phyloP scores from a whole-genome alignment of 2,888 invertebrate genomes.

The Ochropleura plecta region DNA sequence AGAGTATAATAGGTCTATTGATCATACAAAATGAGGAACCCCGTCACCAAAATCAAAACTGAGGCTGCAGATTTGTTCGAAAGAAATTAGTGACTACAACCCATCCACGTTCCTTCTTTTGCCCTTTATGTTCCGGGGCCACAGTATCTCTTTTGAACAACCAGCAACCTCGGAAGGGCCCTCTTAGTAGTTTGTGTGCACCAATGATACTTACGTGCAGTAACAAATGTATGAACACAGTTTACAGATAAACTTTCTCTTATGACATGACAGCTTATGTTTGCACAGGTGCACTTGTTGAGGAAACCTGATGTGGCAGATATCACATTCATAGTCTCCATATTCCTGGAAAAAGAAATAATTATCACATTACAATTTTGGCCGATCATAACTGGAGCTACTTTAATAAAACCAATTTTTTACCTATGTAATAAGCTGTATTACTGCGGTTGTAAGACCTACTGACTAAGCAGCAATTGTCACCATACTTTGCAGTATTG shows the following conservation, averaged over 20 bases:
- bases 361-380: background rate
- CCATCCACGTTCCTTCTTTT: too few species aligned
- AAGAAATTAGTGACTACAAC: too few species aligned
- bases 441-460: too few species aligned
- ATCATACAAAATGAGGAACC: background rate
- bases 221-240: constrained; percentile 73
- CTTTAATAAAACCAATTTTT: too few species aligned
- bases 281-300: constrained; percentile 65
- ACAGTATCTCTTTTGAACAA: too few species aligned
- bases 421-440: too few species aligned
- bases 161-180: background rate
- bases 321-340: constrained; percentile 70
- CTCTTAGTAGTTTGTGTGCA: background rate
- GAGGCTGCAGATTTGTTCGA: too few species aligned
- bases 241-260: constrained; percentile 72
- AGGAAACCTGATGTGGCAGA: constrained; percentile 70
- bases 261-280: constrained; percentile 69
- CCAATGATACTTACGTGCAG: constrained; percentile 66
- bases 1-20: background rate
- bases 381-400: too few species aligned
- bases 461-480: too few species aligned
- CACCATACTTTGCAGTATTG: too few species aligned
- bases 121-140: too few species aligned
- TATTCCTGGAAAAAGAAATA: constrained; percentile 63
- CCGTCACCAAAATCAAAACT: background rate